Evolutionary conservation across 2,797 vertebrate species (phyloP).

Genomic region (Leuciscus waleckii): DNA sequence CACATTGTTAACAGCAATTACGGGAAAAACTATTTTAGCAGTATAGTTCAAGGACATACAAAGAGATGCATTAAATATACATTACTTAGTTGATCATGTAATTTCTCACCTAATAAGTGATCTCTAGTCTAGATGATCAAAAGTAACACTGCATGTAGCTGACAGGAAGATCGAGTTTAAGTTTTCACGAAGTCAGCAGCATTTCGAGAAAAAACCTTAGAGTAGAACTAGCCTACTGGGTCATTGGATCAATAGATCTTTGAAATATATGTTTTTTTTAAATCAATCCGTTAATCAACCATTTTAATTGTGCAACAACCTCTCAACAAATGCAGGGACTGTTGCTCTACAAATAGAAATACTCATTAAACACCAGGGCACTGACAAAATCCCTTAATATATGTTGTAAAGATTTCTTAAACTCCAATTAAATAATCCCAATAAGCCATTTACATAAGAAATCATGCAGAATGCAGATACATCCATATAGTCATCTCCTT

Average conservation of each 20-base stretch:
- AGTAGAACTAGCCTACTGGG: neutral
- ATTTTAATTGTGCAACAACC: neutral
- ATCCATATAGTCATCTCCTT: neutral
- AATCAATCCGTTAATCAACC: neutral
- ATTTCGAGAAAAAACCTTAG: neutral
- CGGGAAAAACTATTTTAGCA: neutral
- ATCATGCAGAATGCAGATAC: slow-evolving; percentile 29
- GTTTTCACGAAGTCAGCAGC: slow-evolving; percentile 21
- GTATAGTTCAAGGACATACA: neutral
- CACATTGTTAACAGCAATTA: neutral
- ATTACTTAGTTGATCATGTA: neutral
- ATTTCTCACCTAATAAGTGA: neutral
- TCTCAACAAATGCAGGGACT: neutral
- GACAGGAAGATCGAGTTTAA: slow-evolving; percentile 26
- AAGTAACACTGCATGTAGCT: neutral
- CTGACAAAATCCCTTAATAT: neutral
- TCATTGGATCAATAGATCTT: neutral
- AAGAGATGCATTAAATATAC: neutral
- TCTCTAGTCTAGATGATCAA: neutral
- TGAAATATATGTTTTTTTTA: neutral
- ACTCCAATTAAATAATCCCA: slow-evolving; percentile 6
- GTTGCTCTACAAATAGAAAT: neutral
- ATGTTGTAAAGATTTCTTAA: neutral
- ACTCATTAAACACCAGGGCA: slow-evolving; percentile 2
- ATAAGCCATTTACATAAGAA: neutral